Evolutionary conservation across 2,888 invertebrate species (phyloP).

Genomic region (Monopis laevigella): DNA sequence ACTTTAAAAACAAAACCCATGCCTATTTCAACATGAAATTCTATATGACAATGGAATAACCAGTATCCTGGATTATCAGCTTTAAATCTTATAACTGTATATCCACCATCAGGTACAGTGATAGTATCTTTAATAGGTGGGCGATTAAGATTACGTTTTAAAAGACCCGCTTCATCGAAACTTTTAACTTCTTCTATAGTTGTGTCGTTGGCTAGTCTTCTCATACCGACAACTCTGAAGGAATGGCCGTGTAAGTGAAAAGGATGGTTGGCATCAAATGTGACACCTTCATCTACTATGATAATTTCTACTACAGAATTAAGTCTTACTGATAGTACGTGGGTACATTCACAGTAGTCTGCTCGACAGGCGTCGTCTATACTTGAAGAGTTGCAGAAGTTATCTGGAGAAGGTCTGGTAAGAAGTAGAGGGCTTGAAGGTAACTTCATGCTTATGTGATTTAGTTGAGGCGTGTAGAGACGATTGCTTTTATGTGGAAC

Average conservation of each 20-base stretch:
- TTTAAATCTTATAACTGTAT: constrained; percentile 83
- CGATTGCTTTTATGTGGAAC: constrained; percentile 66
- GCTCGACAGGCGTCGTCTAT: constrained; percentile 70
- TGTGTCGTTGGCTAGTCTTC: constrained; percentile 73
- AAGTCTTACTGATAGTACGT: constrained; percentile 76
- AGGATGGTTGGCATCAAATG: constrained; percentile 88
- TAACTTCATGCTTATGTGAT: constrained; percentile 84
- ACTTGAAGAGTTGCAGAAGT: constrained; percentile 81
- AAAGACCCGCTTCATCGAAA: constrained; percentile 73
- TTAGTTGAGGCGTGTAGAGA: constrained; percentile 86
- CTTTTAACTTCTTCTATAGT: constrained; percentile 75
- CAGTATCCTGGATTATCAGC: constrained; percentile 91
- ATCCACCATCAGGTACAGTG: constrained; percentile 91
- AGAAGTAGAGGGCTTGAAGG: constrained; percentile 79
- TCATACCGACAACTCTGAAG: constrained; percentile 86
- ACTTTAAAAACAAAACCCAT: constrained; percentile 90
- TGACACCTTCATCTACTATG: constrained; percentile 83
- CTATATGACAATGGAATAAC: constrained; percentile 93
- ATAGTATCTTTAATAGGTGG: constrained; percentile 90
- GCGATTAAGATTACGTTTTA: constrained; percentile 75
- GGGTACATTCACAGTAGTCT: constrained; percentile 85
- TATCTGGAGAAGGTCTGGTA: constrained; percentile 67
- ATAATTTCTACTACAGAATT: constrained; percentile 85
- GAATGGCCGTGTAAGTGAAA: constrained; percentile 88
- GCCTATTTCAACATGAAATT: constrained; percentile 90